phyloP scores from a whole-genome alignment of 2,888 invertebrate species.

The Cancer borealis region DNA sequence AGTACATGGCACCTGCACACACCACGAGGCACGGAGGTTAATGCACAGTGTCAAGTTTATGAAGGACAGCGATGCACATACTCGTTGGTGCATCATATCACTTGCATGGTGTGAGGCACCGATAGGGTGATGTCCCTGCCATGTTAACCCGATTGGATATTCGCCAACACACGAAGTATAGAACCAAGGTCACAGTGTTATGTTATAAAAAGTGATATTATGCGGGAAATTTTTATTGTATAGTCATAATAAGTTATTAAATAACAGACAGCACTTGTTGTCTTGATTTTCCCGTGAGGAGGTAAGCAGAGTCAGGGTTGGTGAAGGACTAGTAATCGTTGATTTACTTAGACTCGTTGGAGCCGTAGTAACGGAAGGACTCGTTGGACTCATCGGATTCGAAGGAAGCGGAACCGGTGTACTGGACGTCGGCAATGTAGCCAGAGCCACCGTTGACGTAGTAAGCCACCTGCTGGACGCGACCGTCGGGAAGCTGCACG shows the following conservation, averaged over 20 bases:
- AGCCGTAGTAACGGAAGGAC: constrained; percentile 37
- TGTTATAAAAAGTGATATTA: neutral
- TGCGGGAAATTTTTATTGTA: neutral
- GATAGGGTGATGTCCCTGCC: too few relatives aligned
- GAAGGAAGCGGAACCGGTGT: constrained; percentile 42
- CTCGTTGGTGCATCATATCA: too few relatives aligned
- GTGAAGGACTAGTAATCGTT: neutral
- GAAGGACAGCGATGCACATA: too few relatives aligned
- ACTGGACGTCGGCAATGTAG: constrained; percentile 64
- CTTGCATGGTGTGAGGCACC: too few relatives aligned
- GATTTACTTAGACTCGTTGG: constrained; percentile 35
- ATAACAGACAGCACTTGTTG: neutral
- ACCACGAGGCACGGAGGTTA: too few relatives aligned
- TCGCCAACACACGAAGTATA: too few relatives aligned
- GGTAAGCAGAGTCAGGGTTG: neutral
- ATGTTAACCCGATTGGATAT: too few relatives aligned
- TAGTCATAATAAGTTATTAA: constrained; percentile 27
- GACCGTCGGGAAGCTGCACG: constrained; percentile 69
- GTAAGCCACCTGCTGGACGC: constrained; percentile 56
- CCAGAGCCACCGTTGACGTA: constrained; percentile 62
- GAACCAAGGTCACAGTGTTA: too few relatives aligned
- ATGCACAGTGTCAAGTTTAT: too few relatives aligned
- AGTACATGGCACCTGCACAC: too few relatives aligned
- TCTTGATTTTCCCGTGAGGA: neutral
- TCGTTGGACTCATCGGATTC: constrained; percentile 63